Evolutionary conservation across 2,888 invertebrate genomes (phyloP).

Genomic region (Zonitis immaculata): DNA sequence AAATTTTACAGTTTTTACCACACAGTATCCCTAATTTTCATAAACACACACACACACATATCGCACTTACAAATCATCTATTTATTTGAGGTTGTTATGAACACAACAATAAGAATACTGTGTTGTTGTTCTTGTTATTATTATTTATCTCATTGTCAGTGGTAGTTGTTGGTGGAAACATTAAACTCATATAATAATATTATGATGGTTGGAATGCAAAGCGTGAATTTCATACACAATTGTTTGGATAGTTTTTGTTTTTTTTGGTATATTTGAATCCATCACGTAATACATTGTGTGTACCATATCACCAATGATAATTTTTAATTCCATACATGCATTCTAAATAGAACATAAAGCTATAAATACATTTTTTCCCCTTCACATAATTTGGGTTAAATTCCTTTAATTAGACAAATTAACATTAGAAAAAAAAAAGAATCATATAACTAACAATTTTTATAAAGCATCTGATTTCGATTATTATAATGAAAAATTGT

Average conservation of each 20-base stretch:
- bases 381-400: slow-evolving; percentile 26
- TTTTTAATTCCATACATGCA: slow-evolving; percentile 35
- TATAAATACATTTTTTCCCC: slow-evolving; percentile 29
- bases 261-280: slow-evolving; percentile 36
- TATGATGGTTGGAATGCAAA: slow-evolving; percentile 27
- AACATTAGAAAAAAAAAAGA: slow-evolving; percentile 25
- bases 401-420: slow-evolving; percentile 20
- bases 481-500: slow-evolving; percentile 4
- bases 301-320: slow-evolving; percentile 39
- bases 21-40: slow-evolving; percentile 19
- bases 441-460: slow-evolving; percentile 14
- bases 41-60: too few relatives aligned
- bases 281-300: slow-evolving; percentile 40
- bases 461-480: slow-evolving; percentile 10
- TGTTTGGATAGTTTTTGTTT: too few relatives aligned
- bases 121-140: slow-evolving; percentile 28
- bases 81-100: slow-evolving; percentile 5
- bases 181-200: slow-evolving; percentile 10
- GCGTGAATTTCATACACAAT: slow-evolving; percentile 27
- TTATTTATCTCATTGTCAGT: neutral
- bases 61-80: neutral
- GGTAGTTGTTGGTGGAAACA: slow-evolving; percentile 18
- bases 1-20: slow-evolving; percentile 18
- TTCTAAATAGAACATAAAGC: slow-evolving; percentile 40
- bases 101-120: slow-evolving; percentile 35